These are phyloP conservation scores for Percopsis transmontana DNA, from an alignment of 2,113 vertebrate genomes.

Conservation along the genomic window DNA sequence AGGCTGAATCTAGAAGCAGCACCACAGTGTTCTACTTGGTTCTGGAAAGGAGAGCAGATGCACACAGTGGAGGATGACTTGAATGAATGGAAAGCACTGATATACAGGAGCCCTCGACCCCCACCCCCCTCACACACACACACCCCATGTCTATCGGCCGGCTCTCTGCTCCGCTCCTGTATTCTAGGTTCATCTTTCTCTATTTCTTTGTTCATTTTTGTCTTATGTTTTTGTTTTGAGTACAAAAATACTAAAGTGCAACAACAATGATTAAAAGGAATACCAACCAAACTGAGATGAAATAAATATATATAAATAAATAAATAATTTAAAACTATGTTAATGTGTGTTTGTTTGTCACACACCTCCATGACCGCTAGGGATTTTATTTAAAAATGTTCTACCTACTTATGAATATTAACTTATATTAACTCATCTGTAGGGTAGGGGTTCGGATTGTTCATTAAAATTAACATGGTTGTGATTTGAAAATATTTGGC, in stretches of 20 bases:
- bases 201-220: slow-evolving; percentile 23
- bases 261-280: slow-evolving; percentile 80
- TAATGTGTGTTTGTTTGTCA: neutral
- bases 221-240: slow-evolving; percentile 67
- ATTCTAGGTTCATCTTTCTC: slow-evolving; percentile 36
- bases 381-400: too few species aligned
- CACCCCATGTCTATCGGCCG: slow-evolving; percentile 33
- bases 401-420: too few species aligned
- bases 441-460: too few species aligned
- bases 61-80: slow-evolving; percentile 23
- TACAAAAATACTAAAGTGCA: slow-evolving; percentile 84
- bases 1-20: too few species aligned
- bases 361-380: too few species aligned
- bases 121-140: slow-evolving; percentile 7
- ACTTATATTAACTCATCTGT: too few species aligned
- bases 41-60: slow-evolving; percentile 5
- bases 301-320: slow-evolving; percentile 85
- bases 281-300: slow-evolving; percentile 85
- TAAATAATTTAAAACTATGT: slow-evolving; percentile 75
- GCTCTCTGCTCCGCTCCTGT: slow-evolving; percentile 60
- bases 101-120: slow-evolving; percentile 13
- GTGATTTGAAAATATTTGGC: too few species aligned
- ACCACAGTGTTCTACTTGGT: too few species aligned
- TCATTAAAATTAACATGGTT: too few species aligned
- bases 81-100: slow-evolving; percentile 41